Base-by-base conservation (phyloP, 2,113 vertebrate genomes). In the rat (Rattus norvegicus) region DNA sequence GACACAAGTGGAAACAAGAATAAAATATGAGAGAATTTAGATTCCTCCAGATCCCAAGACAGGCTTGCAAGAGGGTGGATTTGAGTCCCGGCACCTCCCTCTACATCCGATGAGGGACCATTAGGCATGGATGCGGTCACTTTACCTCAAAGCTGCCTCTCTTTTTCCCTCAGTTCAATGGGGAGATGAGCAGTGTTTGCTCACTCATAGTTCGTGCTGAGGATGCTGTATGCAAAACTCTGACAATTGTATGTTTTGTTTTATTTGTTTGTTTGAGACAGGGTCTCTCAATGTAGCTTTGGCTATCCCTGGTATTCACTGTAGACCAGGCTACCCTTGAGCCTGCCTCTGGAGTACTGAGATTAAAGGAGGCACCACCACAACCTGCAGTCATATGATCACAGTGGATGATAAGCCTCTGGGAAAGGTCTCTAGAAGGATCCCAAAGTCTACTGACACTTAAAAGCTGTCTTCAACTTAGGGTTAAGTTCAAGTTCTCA, bases 401-500 rank as follows among this genome's bases (percentile, higher is more conserved):
- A 77, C 1, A 73, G 43, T 69, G 52, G 61, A 67, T 36, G 13
- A 56, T 36, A 16, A 83, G 90, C 12, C 92, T 81, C 43, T 56
- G 36, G 65, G 61, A 72, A 67, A 28, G 56, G 39, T 49, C 79
- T 61, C 43, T 77, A 54, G 81, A 22, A 69, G 43, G 47, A 88
- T 73, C 67, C 84, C 54, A 54, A 26, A 39, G 26, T 91, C 85
- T 85, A 4, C 7, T 47, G 19, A 77, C 61, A 54, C 39, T 77
- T 83, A 67, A 94, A 73, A 94, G 76, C 2, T 61, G 12, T 61
- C 70, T 94, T 65, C 75, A 91, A 94, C 14, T 77, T 65, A 47
- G 3, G 2, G 33, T 43, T 88, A 80, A 93, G 88, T 67, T 72
- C 61, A 5, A 84, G 84, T 89, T 88, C 72, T 73, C 80, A 33